Base-by-base conservation (phyloP, 2,888 invertebrate species). In the Cryptophagus acutangulus region DNA sequence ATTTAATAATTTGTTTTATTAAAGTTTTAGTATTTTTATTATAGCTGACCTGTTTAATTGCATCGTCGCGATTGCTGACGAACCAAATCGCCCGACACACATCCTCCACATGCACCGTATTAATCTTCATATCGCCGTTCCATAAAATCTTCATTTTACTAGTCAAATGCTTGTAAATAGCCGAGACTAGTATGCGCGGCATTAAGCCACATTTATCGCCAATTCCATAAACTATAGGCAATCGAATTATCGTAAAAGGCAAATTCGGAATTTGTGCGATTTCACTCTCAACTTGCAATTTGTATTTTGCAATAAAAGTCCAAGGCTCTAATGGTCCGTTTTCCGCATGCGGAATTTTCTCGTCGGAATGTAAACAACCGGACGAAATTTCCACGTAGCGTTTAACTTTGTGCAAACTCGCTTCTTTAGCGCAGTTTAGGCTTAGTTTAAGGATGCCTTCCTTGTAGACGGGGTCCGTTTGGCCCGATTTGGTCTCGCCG, bases 81-180 rank as follows among this genome's bases (percentile, higher is more conserved):
- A 81, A 77, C 85, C 88, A 88, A 45, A 87, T 76, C 1, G 90
- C 92, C 38, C 82, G 75, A 61, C 83, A 87, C n/a, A 90, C 76
- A 70, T 94, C 94, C 13, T 71, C 66, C 1, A 91, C 88, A 66
- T 93, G 90, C 15, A 93, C 82, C 0, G 93, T 94, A 70, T 92
- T 89, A 72, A 90, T 78, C 61, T 81, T 82, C 50, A 93, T 74
- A 44, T 87, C 81, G 8, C 83, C 81, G 26, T 85, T 87, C 92
- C 93, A 94, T 14, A 93, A 73, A 20, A 94, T 74, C 69, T 91
- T 90, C 91, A 94, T 91, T 49, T 87, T 87, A 70, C 93, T 90
- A 24, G 82, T 81, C 17, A 92, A 73, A 62, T 89, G 82, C 63
- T 87, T 89, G 71, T 94, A 94, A 49, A 93, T 82, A 25, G 86